Base-by-base conservation (phyloP, 2,113 vertebrate species). In the Dermatemys mawii region DNA sequence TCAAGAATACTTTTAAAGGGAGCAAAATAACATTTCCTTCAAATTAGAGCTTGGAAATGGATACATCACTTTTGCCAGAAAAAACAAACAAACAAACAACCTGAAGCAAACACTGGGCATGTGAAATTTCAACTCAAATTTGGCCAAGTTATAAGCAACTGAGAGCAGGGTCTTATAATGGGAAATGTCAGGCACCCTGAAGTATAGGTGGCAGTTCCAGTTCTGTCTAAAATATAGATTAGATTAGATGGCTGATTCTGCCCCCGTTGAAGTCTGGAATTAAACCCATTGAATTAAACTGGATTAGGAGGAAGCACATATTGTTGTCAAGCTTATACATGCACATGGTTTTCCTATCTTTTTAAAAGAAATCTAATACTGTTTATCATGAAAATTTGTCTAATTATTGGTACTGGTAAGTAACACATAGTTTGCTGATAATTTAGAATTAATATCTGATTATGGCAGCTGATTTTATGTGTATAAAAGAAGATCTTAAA, bases 1-100 rank as follows among this genome's bases (percentile, higher is more conserved):
- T 95, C 97, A 96, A 97, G 95, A 97, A 97, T 96, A 96, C 96
- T 96, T 97, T 97, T 97, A 96, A 97, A 88, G 92, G 95, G 91
- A 49, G 94, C 95, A 97, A 97, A 97, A 97, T 95, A 97, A 95
- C 95, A 88, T 94, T 97, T 96, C 95, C 95, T 95, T 95, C 63
- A 96, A 95, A 88, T 57, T 88, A 60, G 27, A 32, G 90, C 53
- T 94, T 96, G 88, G 81, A 97, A 96, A 93, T 89, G 11, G 46
- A 83, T 94, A 90, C 94, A 90, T 53, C 90, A 90, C 92, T 97
- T 94, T 90, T 79, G 27, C 91, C 92, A 95, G 96, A 94, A 94
- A 89, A 94, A 96, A n/a, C n/a, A n/a, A n/a, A n/a, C n/a, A n/a
- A 96, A 96, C 94, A 95, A 95, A 92, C 94, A 96, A 93, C 94